A percentile compares a stretch with the other conserved stretches of the same genome.
phyloP scores from a whole-genome alignment of 2,888 invertebrate species.

The Athrips mouffetella region DNA sequence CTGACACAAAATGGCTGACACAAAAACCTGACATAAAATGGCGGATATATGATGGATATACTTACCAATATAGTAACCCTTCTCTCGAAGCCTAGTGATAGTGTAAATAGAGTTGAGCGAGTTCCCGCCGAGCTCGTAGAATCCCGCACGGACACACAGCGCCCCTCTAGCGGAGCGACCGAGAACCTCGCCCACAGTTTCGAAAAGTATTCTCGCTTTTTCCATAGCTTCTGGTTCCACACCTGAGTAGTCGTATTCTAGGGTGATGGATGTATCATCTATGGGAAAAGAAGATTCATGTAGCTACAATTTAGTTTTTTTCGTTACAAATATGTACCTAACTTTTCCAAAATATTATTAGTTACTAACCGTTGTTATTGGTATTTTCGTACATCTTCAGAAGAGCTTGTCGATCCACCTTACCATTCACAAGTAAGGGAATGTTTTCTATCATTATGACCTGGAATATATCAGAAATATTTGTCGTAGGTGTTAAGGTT shows the following conservation, averaged over 20 bases:
- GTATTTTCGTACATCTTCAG: constrained; percentile 85
- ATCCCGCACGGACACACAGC: constrained; percentile 82
- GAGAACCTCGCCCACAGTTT: constrained; percentile 85
- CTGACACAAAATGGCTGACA: too few species aligned
- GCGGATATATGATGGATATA: too few species aligned
- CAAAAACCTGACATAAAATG: too few species aligned
- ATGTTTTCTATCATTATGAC: constrained; percentile 85
- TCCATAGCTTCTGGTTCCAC: constrained; percentile 77
- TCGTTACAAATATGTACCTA: too few species aligned
- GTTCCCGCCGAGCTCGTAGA: constrained; percentile 92
- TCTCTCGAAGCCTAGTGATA: constrained; percentile 85
- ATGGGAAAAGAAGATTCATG: too few species aligned
- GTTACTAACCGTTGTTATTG: constrained; percentile 80
- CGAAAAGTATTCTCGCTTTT: constrained; percentile 84
- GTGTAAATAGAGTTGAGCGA: constrained; percentile 91
- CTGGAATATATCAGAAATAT: too few species aligned
- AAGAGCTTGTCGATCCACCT: constrained; percentile 88
- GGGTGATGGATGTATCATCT: constrained; percentile 75
- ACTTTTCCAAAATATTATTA: too few species aligned
- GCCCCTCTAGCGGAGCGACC: constrained; percentile 80
- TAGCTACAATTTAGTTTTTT: too few species aligned
- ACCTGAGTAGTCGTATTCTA: constrained; percentile 83
- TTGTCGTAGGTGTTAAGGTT: too few species aligned
- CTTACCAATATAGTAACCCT: constrained; percentile 86
- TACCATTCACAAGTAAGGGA: constrained; percentile 91